Conservation (phyloP, 2,113 vertebrate genomes). For the Hypocryptadius cinnamomeus region DNA sequence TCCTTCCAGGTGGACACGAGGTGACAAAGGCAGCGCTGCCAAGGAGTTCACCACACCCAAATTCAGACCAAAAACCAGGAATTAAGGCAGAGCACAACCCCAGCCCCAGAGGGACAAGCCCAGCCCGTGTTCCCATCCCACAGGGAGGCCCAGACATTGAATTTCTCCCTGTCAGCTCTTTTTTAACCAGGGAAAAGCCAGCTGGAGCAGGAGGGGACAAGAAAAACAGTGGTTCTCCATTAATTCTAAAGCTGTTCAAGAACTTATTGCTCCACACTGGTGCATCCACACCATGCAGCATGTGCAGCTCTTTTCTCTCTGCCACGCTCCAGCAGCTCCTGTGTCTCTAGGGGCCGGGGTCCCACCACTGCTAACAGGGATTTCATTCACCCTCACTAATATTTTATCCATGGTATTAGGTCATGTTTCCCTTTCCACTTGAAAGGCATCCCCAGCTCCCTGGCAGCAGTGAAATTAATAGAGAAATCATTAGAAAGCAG, state of each 20-base stretch:
- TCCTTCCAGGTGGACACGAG: neutral
- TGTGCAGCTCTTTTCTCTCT: neutral
- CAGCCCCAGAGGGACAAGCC: neutral
- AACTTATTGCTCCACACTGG: neutral
- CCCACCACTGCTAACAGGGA: neutral
- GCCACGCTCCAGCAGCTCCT: neutral
- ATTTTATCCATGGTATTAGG: neutral
- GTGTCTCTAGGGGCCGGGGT: neutral
- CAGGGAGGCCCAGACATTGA: neutral
- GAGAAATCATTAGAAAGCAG: neutral
- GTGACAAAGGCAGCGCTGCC: neutral
- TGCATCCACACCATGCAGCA: neutral
- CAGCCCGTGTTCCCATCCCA: rapidly evolving
- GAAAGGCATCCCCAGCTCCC: conserved; percentile 11
- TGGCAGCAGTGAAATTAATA: conserved; percentile 21
- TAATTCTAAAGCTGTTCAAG: neutral
- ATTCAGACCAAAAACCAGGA: neutral
- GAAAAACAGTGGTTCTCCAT: neutral
- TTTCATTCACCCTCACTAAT: conserved; percentile 47
- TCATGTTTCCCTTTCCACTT: conserved; percentile 23
- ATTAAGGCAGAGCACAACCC: neutral
- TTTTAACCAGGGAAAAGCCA: neutral
- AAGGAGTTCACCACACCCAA: neutral
- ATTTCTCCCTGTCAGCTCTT: neutral
- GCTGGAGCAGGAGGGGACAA: neutral